These are phyloP conservation scores for Silurus lanzhouensis DNA, from an alignment of 2,797 vertebrate genomes.

Conservation along the genomic window DNA sequence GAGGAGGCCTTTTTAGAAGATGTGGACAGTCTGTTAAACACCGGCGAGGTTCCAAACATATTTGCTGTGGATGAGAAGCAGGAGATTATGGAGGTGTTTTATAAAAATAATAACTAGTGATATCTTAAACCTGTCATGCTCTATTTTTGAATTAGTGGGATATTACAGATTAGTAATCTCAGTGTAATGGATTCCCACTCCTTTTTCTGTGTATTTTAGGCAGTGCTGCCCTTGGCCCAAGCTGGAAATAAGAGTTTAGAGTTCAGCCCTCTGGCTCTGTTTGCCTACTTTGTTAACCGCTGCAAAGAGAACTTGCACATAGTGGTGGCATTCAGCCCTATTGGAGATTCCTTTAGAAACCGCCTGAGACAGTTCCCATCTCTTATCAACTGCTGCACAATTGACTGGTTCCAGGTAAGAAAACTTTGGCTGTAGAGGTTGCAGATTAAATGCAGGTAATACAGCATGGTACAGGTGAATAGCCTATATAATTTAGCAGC, in stretches of 20 bases:
- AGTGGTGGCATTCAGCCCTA: conserved; percentile 93
- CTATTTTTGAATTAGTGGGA: neutral
- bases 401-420: conserved; percentile 96
- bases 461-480: neutral
- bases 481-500: neutral
- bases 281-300: conserved; percentile 88
- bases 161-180: neutral
- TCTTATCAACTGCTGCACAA: conserved; percentile 97
- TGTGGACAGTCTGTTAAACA: conserved; percentile 91
- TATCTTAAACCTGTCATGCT: neutral
- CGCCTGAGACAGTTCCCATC: conserved; percentile 94
- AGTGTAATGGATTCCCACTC: neutral
- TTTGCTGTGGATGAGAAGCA: conserved; percentile 94
- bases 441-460: neutral
- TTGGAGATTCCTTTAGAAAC: conserved; percentile 92
- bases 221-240: conserved; percentile 80
- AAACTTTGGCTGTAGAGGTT: neutral
- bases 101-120: conserved; percentile 5
- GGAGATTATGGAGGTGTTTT: conserved; percentile 89
- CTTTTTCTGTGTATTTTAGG: conserved; percentile 65
- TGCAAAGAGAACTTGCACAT: conserved; percentile 93
- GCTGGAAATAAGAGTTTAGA: conserved; percentile 81
- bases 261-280: conserved; percentile 88
- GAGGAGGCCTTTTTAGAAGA: conserved; percentile 96
- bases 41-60: conserved; percentile 94